Evolutionary conservation across 2,113 vertebrate species (phyloP).

Genomic region (Myrmophylax atrothorax): DNA sequence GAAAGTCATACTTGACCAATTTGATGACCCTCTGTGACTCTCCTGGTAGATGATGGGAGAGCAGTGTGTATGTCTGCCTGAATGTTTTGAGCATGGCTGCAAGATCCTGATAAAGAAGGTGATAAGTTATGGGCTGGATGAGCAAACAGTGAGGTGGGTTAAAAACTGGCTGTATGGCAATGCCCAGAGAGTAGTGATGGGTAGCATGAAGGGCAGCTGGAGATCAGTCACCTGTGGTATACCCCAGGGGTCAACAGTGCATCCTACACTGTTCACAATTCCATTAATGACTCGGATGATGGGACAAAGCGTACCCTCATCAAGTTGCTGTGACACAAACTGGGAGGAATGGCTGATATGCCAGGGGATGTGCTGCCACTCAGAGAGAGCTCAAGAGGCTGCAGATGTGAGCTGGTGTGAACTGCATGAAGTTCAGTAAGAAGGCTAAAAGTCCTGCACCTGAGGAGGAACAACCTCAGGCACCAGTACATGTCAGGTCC

Average conservation of each 20-base stretch:
- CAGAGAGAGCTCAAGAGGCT: not conserved
- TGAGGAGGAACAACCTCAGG: not conserved
- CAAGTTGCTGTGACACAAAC: not conserved
- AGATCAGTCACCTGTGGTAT: not conserved
- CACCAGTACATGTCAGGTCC: not conserved
- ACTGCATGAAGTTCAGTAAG: not conserved
- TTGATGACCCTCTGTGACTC: not conserved
- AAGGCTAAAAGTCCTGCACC: not conserved
- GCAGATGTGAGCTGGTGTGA: not conserved
- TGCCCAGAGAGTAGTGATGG: not conserved
- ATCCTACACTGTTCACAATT: not conserved
- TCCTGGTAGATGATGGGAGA: not conserved
- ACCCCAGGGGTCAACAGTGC: no score
- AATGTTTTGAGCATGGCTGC: not conserved
- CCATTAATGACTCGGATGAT: not conserved
- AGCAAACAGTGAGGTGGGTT: not conserved
- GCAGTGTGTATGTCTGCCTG: not conserved
- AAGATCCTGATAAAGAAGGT: not conserved
- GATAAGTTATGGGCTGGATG: not conserved
- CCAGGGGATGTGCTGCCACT: not conserved
- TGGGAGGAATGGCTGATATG: not conserved
- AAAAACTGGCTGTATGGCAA: not conserved
- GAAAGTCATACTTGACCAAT: not conserved
- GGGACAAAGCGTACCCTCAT: not conserved
- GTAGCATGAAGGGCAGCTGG: rapidly evolving